Percentiles rank a stretch among this genome's conserved stretches.
These are phyloP conservation scores for Lonchura striata DNA, from an alignment of 2,113 vertebrate genomes.

Conservation along the genomic window DNA sequence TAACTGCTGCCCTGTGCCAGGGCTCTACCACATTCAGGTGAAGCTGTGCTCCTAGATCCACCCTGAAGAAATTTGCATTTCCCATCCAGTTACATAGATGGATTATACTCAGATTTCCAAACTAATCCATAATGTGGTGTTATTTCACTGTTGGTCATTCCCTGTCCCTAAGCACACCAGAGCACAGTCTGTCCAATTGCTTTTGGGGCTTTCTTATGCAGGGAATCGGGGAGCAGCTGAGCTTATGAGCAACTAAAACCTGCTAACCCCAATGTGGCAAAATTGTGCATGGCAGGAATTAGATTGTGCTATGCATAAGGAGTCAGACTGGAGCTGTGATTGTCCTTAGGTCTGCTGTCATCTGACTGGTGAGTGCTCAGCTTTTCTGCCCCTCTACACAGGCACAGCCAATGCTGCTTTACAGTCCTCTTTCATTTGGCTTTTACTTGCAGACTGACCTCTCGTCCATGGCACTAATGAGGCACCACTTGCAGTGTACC, in stretches of 20 bases:
- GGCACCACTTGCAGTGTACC: neutral
- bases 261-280: neutral
- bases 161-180: neutral
- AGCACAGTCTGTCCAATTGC: neutral
- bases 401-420: neutral
- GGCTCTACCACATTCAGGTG: neutral
- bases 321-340: neutral
- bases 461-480: neutral
- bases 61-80: neutral
- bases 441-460: neutral
- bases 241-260: neutral
- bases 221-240: neutral
- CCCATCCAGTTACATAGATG: neutral
- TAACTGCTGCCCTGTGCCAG: neutral
- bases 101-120: neutral
- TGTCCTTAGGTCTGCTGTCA: neutral
- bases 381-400: neutral
- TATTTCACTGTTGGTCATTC: neutral
- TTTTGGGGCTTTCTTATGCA: neutral
- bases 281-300: neutral
- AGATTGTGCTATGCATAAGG: neutral
- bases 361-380: fast-evolving
- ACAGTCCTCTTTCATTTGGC: neutral
- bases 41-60: neutral
- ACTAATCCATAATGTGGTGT: neutral